Evolutionary conservation across 2,113 vertebrate species (phyloP), one percentile per base, ranked within the genome.

Genomic region (Heterochromis multidens): DNA sequence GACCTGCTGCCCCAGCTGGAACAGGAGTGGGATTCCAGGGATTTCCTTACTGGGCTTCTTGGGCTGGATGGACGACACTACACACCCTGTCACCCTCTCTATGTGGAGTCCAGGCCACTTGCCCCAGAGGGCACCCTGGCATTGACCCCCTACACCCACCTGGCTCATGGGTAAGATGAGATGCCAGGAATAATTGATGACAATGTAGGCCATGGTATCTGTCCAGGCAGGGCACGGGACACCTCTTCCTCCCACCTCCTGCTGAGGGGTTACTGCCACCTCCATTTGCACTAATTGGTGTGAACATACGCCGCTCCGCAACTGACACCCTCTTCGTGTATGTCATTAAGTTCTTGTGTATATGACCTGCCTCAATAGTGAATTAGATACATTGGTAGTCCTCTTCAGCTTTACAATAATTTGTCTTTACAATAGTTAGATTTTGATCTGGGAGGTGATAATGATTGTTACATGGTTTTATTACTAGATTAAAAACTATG

Each of bases 111-210:
- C 65, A 49, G 40, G 67, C 87, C 83, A 65, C 61, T 25, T 58
- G 72, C 77, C 92, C 84, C 84, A 57, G 67, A 87, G 86, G 91
- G 88, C 84, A 78, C 82, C 83, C 82, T 82, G 90, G 80, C 93
- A 92, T 94, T 95, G 94, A 94, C 88, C 70, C 89, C 57, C 37
- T 65, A 54, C 80, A 80, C 84, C 86, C 77, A 80, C 77, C 57
- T 16, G 49, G 74, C 82, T 87, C 85, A 85, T 87, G 84, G 77
- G 96, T 96, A 96, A 97, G 25, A 16, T 72, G 96, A 97, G 95
- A 96, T 72, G 85, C 81, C 90, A 93, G 92, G 89, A 96, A 96
- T 96, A 95, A 96, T 96, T 96, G 86, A 96, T 96, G 95, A 89
- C 46, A 60, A 85, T 87, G 84, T 85, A 46, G 88, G 88, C 87